Conservation (phyloP, 1,140 invertebrate species). For the Pogonognathellus flavescens region DNA sequence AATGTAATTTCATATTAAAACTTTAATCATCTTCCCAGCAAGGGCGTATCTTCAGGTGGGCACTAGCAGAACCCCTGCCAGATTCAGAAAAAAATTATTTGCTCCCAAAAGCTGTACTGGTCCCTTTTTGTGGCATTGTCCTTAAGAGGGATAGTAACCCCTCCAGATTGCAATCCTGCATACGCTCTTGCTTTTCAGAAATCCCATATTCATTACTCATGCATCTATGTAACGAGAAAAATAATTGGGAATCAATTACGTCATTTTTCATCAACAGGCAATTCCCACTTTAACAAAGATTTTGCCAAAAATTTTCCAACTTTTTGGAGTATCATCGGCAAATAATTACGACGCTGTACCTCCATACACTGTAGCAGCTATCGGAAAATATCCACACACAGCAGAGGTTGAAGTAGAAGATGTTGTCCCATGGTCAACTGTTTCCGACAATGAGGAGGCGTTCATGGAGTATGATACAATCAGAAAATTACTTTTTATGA, state of each 20-base stretch:
- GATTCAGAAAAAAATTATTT: too few relatives aligned
- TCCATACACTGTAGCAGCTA: background rate
- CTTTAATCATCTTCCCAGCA: too few relatives aligned
- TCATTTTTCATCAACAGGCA: background rate
- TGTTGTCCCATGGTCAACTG: background rate
- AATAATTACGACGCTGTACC: background rate
- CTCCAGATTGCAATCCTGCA: too few relatives aligned
- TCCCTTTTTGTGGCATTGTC: too few relatives aligned
- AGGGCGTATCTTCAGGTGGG: too few relatives aligned
- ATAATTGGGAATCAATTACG: background rate
- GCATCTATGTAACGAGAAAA: too few relatives aligned
- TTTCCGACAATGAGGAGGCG: background rate
- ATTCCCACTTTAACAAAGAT: background rate
- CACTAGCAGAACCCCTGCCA: too few relatives aligned
- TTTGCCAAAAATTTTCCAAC: background rate
- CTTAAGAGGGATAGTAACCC: too few relatives aligned
- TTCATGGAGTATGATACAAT: background rate
- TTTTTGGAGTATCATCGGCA: background rate
- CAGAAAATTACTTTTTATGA: too few relatives aligned
- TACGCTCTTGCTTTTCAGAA: too few relatives aligned
- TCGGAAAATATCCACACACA: conserved; percentile 31
- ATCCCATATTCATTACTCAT: too few relatives aligned
- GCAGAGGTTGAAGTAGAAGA: background rate
- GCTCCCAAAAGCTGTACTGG: too few relatives aligned
- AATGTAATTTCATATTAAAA: background rate